A percentile compares a stretch with the other conserved stretches of the same genome.
Evolutionary conservation across 2,888 invertebrate genomes (phyloP).

Genomic region (Strigamia transsilvanica): DNA sequence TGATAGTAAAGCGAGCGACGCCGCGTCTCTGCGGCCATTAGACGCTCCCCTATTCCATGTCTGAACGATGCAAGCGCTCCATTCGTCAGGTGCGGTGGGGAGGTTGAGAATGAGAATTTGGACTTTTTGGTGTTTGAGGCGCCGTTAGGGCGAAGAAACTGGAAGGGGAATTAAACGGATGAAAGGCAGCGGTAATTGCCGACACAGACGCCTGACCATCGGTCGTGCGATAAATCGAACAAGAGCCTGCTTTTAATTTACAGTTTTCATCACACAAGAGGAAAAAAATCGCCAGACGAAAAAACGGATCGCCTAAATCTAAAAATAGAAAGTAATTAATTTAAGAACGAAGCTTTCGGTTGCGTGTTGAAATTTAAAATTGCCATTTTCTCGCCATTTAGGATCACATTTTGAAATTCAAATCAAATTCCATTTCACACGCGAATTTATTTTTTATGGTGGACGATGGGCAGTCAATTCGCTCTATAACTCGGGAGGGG

Average conservation of each 20-base stretch:
- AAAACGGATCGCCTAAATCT: neutral
- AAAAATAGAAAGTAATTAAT: constrained; percentile 18
- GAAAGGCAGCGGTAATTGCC: constrained; percentile 38
- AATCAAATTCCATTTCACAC: neutral
- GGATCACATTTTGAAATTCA: constrained; percentile 14
- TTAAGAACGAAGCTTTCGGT: neutral
- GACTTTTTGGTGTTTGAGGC: constrained; percentile 27
- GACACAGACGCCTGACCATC: constrained; percentile 38
- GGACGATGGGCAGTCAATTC: constrained; percentile 27
- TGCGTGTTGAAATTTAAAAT: neutral
- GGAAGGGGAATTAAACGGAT: constrained; percentile 39
- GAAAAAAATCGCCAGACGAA: neutral
- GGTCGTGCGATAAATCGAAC: constrained; percentile 41
- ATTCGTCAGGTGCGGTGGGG: constrained; percentile 13
- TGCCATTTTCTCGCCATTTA: neutral
- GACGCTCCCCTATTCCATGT: constrained; percentile 34
- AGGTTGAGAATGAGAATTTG: neutral
- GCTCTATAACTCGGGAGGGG: neutral
- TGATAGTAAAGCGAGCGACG: constrained; percentile 17
- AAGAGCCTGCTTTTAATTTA: constrained; percentile 26
- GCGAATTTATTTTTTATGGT: neutral
- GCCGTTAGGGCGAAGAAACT: constrained; percentile 24
- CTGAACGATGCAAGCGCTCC: constrained; percentile 31
- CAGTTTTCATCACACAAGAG: constrained; percentile 13
- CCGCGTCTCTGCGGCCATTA: constrained; percentile 34